Evolutionary conservation across 1,140 invertebrate species (phyloP), one percentile per base, ranked within the genome.

Genomic region (Amphibalanus amphitrite): DNA sequence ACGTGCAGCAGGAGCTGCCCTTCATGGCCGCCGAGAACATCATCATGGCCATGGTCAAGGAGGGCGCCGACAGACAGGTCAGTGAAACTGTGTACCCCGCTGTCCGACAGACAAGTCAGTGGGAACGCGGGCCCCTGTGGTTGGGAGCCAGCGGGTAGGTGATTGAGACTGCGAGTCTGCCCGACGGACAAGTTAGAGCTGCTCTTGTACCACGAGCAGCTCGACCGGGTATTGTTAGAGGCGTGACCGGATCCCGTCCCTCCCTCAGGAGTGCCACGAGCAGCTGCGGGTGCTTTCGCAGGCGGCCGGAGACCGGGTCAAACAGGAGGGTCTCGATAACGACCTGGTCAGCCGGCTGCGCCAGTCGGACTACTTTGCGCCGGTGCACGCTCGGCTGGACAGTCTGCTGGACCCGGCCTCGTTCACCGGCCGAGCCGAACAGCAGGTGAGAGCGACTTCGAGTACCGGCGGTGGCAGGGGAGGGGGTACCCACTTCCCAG

Each of bases 1-100:
- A 93, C 75, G 88, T 97, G n/a, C 81, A 84, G 0, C 87, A 95
- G 78, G 95, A 98, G 79, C 79, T 99, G 65, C 95, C 95, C 0
- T 98, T 98, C 79, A 97, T 99, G 94, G 89, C 92, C 0, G 88
- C 93, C 0, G 95, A 98, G 80, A 98, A 97, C 79, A 86, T 99
- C 25, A 96, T 99, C 28, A 95, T 98, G 90, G 94, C 92, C 0
- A 95, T 98, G 90, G 95, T 97, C 0, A 94, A 95, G 80, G 85
- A 87, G 47, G 95, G 95, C 33, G 94, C 88, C 1, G 90, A 97
- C 82, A 84, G 95, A 76, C 95, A 98, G 80, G 84, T 84, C 20
- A 65, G 64, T n/a, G 64, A 6, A 8, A 10, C 6, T n/a, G 23
- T 65, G 20, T 3, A 6, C 10, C 10, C 20, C 3, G 20, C n/a